These are phyloP conservation scores for Trachops cirrhosus DNA, from an alignment of 2,797 vertebrate genomes.

Conservation along the genomic window DNA sequence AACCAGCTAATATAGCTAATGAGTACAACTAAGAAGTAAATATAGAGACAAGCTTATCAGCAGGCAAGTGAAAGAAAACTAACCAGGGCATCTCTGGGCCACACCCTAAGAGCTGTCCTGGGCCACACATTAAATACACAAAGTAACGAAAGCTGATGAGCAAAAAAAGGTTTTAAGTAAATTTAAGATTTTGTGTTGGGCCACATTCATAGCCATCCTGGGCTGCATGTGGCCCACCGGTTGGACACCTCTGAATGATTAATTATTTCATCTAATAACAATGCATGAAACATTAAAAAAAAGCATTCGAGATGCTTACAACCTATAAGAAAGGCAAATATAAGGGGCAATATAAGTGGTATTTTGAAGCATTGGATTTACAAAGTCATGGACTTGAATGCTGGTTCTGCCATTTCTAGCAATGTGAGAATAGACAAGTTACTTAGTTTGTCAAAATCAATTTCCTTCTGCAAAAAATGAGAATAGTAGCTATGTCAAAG, in stretches of 20 bases:
- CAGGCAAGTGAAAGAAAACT: conserved; percentile 8
- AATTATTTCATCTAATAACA: neutral
- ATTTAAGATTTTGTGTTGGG: too few species aligned
- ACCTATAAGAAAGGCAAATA: neutral
- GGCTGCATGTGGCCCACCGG: too few species aligned
- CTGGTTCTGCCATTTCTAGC: neutral
- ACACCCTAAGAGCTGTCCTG: too few species aligned
- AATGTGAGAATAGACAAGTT: neutral
- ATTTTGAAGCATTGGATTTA: neutral
- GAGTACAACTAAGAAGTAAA: conserved; percentile 7
- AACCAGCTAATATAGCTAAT: neutral
- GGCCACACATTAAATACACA: too few species aligned
- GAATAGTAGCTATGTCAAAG: neutral
- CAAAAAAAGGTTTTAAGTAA: too few species aligned
- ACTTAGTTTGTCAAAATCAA: conserved; percentile 37
- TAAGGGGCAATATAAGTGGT: neutral
- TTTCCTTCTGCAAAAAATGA: conserved; percentile 16
- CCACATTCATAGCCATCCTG: too few species aligned
- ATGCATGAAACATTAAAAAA: conserved; percentile 2
- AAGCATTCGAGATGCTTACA: neutral
- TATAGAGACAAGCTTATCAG: neutral
- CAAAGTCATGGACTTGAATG: neutral
- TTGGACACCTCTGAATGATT: neutral
- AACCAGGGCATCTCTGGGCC: too few species aligned
- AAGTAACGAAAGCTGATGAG: too few species aligned